A percentile compares a stretch with the other conserved stretches of the same genome.
These are phyloP conservation scores for Tinea pellionella DNA, from an alignment of 2,888 invertebrate genomes.

Conservation along the genomic window DNA sequence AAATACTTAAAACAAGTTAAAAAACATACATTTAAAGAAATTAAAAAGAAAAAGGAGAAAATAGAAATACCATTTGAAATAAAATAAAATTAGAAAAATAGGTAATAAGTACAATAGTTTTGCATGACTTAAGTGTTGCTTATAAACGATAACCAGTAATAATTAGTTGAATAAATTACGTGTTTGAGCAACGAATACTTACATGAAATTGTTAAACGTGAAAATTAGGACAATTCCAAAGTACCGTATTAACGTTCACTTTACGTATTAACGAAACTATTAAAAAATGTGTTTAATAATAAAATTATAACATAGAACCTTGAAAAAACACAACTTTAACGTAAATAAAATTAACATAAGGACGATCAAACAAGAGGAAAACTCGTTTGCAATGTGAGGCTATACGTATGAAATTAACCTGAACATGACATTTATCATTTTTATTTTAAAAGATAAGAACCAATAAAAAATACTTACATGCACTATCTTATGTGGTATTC, in stretches of 20 bases:
- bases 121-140: background rate
- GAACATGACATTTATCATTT: constrained; percentile 7
- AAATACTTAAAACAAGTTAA: too few relatives aligned
- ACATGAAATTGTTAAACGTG: background rate
- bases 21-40: background rate
- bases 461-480: background rate
- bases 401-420: background rate
- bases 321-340: background rate
- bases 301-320: background rate
- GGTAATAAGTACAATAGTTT: background rate
- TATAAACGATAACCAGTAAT: background rate
- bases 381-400: constrained; percentile 32
- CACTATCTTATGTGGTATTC: background rate
- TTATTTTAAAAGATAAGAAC: background rate
- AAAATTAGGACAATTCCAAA: background rate
- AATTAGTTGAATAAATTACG: constrained; percentile 4
- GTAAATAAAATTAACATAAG: constrained; percentile 28
- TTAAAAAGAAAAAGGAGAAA: background rate
- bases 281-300: background rate
- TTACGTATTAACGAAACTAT: background rate
- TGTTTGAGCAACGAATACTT: background rate
- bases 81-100: background rate
- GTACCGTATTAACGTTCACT: background rate
- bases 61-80: background rate
- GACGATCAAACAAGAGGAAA: constrained; percentile 40